Evolutionary conservation across 2,113 vertebrate species (phyloP).

Genomic region (Thalassarche chlororhynchos): DNA sequence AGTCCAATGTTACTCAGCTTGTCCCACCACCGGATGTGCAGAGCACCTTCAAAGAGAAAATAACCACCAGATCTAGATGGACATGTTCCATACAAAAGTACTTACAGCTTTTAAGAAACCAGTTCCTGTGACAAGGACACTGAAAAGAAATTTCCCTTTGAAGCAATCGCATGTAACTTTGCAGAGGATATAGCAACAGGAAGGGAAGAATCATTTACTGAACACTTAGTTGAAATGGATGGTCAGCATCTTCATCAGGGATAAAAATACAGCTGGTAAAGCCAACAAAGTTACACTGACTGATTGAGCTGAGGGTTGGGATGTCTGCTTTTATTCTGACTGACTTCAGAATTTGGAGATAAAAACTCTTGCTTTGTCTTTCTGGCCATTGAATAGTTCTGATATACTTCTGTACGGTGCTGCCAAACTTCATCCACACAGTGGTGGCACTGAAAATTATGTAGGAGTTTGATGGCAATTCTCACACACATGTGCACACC

Average conservation of each 20-base stretch:
- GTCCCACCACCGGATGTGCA: not conserved
- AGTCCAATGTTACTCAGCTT: not conserved
- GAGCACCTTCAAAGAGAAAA: not conserved
- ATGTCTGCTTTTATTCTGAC: not conserved
- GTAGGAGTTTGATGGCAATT: not conserved
- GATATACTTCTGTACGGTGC: not conserved
- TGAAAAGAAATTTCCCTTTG: not conserved
- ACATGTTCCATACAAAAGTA: not conserved
- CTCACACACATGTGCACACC: accelerated
- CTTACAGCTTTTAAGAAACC: not conserved
- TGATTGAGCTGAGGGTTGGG: not conserved
- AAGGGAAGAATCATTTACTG: not conserved
- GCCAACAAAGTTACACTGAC: not conserved
- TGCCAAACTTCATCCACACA: not conserved
- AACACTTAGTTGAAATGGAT: not conserved
- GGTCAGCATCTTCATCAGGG: not conserved
- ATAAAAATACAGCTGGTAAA: not conserved
- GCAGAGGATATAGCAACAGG: not conserved
- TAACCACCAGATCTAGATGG: not conserved
- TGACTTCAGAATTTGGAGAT: not conserved
- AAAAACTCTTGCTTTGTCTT: not conserved
- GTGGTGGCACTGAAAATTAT: not conserved
- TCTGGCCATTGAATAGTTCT: not conserved
- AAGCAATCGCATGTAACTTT: not conserved
- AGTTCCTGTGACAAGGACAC: not conserved